These are phyloP conservation scores for Trematomus bernacchii DNA, from an alignment of 2,797 vertebrate genomes.

Conservation along the genomic window DNA sequence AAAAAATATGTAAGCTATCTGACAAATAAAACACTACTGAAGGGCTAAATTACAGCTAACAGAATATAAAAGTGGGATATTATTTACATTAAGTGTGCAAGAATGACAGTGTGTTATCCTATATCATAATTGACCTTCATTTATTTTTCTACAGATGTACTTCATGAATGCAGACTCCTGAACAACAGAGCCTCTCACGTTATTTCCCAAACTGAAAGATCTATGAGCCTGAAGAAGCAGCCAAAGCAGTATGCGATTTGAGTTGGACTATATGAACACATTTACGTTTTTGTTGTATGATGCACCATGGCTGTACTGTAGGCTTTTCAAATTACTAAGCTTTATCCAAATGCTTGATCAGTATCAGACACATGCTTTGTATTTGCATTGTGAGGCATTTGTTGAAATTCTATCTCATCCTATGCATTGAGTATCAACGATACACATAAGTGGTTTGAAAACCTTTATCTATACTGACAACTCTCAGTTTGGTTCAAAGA, in stretches of 20 bases:
- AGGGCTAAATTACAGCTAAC: no score
- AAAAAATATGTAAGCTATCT: no score
- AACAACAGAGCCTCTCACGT: constrained; percentile 88
- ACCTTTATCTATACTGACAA: constrained; percentile 61
- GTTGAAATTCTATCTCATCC: constrained; percentile 66
- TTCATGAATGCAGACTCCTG: constrained; percentile 89
- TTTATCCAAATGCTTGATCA: constrained; percentile 77
- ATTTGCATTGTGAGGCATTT: constrained; percentile 61
- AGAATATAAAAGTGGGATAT: no score
- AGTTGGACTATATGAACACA: constrained; percentile 52
- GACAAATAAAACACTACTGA: no score
- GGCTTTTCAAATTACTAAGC: constrained; percentile 61
- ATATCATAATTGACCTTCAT: neutral
- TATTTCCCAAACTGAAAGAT: constrained; percentile 86
- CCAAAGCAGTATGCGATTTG: constrained; percentile 87
- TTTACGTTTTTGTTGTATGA: constrained; percentile 54
- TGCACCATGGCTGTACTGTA: constrained; percentile 69
- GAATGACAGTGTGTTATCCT: neutral
- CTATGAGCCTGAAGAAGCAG: constrained; percentile 84
- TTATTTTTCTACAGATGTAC: constrained; percentile 79
- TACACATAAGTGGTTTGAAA: constrained; percentile 59
- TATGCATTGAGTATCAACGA: constrained; percentile 66
- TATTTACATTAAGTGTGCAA: no score
- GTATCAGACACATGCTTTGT: constrained; percentile 62
- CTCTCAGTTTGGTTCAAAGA: constrained; percentile 73